Base-by-base conservation (phyloP, 2,888 invertebrate species). In the Aphrophora alni region DNA sequence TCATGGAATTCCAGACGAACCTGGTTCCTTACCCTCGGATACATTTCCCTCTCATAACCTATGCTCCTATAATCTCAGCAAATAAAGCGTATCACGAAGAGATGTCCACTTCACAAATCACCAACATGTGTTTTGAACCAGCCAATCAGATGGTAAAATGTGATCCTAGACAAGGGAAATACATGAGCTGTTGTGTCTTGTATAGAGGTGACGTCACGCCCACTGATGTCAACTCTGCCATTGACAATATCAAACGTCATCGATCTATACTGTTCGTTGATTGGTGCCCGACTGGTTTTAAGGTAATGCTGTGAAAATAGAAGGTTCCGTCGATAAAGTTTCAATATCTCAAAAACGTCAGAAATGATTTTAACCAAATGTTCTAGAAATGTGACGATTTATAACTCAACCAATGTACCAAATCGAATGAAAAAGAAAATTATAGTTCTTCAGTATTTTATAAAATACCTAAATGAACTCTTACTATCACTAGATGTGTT, bases 201-300 rank as follows among this genome's bases (percentile, higher is more conserved):
- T 96, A 96, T 88, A 91, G 96, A 14, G 98, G 98, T 0, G 97
- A 98, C 87, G 97, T 98, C 12, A 96, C 95, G 33, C 95, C 95
- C 0, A 95, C 95, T 87, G 97, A 97, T 87, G 96, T 97, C 8
- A 97, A 97, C 87, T 93, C 93, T 0, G 94, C 95, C 17, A 95
- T 96, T 78, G 94, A 94, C 0, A 91, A 92, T 76, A 94, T 96
- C 90, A 95, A 95, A 88, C 91, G 92, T 0, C 92, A 93, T 84
- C 92, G 93, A 85, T 91, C 91, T 76, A 95, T 98, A 78, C 92
- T 95, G 83, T 98, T 98, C 87, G 97, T 97, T n/a, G 96, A 97
- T 87, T 97, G 97, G 96, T 96, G 97, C 87, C 97, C 97, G 1
- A 97, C 97, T 8, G 97, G 97, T 0, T 97, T 97, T 87, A 96